Evolutionary conservation across 2,797 vertebrate species (phyloP).

Genomic region (Etheostoma perlongum): DNA sequence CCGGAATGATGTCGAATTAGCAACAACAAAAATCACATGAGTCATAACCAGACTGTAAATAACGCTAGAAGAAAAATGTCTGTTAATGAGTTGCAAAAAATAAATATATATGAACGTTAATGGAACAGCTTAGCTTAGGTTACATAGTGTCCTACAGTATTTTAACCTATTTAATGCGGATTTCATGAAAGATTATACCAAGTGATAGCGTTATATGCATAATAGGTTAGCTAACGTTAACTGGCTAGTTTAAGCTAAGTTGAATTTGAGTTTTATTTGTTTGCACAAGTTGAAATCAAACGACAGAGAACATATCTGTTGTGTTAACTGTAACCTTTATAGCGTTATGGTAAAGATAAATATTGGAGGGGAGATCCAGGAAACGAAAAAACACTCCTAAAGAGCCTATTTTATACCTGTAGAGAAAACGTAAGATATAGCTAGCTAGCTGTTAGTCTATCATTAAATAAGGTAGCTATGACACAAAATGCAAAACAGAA

Average conservation of each 20-base stretch:
- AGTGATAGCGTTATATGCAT: too few relatives aligned
- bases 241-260: neutral
- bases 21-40: constrained; percentile 17
- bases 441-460: too few relatives aligned
- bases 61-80: neutral
- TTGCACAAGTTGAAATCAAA: neutral
- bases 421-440: too few relatives aligned
- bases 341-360: neutral
- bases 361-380: neutral
- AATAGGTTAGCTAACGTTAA: too few relatives aligned
- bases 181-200: neutral
- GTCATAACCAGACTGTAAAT: constrained; percentile 10
- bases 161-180: neutral
- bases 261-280: neutral
- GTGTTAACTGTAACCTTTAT: neutral
- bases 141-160: neutral
- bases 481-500: neutral
- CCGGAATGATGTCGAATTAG: neutral
- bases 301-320: neutral
- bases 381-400: neutral
- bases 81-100: neutral
- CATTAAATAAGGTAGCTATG: too few relatives aligned
- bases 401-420: neutral
- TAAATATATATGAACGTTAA: too few relatives aligned
- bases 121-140: neutral